Evolutionary conservation across 2,888 invertebrate species (phyloP), one percentile per base, ranked within the genome.

Genomic region (Gonocerus acuteangulatus): DNA sequence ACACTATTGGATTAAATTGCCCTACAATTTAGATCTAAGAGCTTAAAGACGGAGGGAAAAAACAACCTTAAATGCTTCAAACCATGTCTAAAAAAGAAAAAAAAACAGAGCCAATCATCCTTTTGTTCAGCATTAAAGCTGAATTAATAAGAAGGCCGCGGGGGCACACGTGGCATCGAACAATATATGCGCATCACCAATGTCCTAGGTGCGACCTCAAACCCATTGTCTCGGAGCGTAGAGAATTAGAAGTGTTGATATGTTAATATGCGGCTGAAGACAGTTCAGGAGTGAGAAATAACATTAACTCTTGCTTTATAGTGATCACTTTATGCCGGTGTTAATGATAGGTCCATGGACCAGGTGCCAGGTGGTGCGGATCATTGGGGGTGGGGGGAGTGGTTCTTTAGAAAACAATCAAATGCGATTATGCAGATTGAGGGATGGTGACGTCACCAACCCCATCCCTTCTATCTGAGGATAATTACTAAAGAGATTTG

Each of bases 401-500:
- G 15, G 11, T 16, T 4, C 56, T 16, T 19, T 60, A 13, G 13
- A 60, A 61, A 51, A 61, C 61, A 61, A 52, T 61, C 61, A 32
- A 47, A 61, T 45, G 47, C 61, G 47, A 52, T 52, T 61, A 61
- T 61, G 48, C 54, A 61, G 23, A 61, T 61, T 23, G 6, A 1
- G 16, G 21, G 23, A 7, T 6, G 32, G 19, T 61, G 61, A 61
- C 61, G 61, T 61, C 52, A 61, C 57, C 47, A 19, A 16, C 3
- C 18, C 15, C 13, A 15, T 2, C 49, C 49, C 49, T 22, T 13
- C 54, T 22, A 22, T 23, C 54, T 42, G 22, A 18, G 27, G 57
- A 57, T 57, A 57, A 57, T 57, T 57, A 57, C 11, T n/a, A 44
- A 21, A 47, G 47, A 27, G 59, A 59, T 59, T 59, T 59, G 59